Conservation (phyloP, 2,113 vertebrate species). For the Nothoprocta pentlandii region DNA sequence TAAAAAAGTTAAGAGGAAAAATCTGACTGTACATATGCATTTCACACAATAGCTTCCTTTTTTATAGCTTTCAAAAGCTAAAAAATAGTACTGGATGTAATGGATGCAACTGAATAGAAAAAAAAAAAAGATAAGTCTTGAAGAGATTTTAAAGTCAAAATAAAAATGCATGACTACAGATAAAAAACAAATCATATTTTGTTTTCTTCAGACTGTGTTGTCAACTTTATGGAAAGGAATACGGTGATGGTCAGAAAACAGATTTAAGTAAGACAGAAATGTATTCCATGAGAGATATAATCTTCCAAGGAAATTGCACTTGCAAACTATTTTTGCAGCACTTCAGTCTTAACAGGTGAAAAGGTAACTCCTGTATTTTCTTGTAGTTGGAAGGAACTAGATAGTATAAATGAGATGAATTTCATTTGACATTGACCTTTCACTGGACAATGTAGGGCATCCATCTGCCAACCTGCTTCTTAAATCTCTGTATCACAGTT, state of each 20-base stretch:
- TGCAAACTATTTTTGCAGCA: not conserved
- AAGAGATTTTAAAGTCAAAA: not conserved
- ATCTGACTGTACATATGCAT: not conserved
- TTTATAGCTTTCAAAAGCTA: not conserved
- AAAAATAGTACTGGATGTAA: not conserved
- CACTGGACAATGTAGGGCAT: not conserved
- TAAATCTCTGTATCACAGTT: not conserved
- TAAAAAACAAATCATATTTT: not conserved
- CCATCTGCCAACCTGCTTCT: not conserved
- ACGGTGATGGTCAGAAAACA: not conserved
- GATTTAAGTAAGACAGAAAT: not conserved
- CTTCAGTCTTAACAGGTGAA: not conserved
- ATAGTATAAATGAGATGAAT: not conserved
- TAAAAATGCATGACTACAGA: not conserved
- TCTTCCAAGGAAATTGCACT: not conserved
- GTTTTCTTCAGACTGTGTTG: not conserved
- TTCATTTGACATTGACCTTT: conserved; percentile 15
- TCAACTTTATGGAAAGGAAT: not conserved
- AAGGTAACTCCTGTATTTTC: not conserved
- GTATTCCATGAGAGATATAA: not conserved
- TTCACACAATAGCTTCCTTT: not conserved
- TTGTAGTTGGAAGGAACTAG: not conserved
- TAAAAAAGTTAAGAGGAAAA: not conserved
- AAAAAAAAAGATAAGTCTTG: not conserved
- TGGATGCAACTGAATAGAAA: not conserved